Evolutionary conservation across 1,140 invertebrate species (phyloP), one percentile per base, ranked within the genome.

Genomic region (Ruditapes philippinarum): DNA sequence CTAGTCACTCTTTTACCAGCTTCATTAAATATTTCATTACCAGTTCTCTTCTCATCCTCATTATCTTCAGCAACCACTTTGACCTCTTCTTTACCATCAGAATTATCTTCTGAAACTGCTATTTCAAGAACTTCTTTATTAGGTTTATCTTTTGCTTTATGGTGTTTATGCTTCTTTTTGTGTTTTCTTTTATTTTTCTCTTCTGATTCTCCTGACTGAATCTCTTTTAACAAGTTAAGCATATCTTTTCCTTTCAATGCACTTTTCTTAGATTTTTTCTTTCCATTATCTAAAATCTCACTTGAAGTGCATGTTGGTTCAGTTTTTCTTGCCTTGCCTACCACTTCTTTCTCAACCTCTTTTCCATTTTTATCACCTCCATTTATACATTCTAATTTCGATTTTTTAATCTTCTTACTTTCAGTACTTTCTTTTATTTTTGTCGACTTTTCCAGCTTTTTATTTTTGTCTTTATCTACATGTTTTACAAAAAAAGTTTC

Each of bases 211-310:
- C 28, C 73, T n/a, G 45, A 51, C 54, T 87, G 84, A n/a, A 87
- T 78, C 74, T 87, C 84, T 78, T 87, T 87, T 36, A 87, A 60
- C 42, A 87, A 79, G 40, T 87, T 87, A 1, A 87, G n/a, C 84
- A 87, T 87, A 22, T 87, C 84, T 49, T 87, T 76, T 9, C 70
- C 84, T 78, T 87, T 87, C 36, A 87, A 51, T 51, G 51, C 28
- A 65, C 22, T 40, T 54, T 87, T 87, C 42, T 84, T 84, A 12
- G 45, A 78, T 7, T 78, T 78, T 19, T 17, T 36, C 19, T 36
- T 78, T 19, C 54, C 45, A 51, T 33, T 12, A 31, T 54, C 17
- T 54, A 36, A 9, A 7, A 33, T 19, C 12, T 36, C 14, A 36
- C 49, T 33, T 51, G 33, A 14, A 36, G 22, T 51, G 19, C 19